Base-by-base conservation (phyloP, 2,888 invertebrate species). In the Diarsia mendica region DNA sequence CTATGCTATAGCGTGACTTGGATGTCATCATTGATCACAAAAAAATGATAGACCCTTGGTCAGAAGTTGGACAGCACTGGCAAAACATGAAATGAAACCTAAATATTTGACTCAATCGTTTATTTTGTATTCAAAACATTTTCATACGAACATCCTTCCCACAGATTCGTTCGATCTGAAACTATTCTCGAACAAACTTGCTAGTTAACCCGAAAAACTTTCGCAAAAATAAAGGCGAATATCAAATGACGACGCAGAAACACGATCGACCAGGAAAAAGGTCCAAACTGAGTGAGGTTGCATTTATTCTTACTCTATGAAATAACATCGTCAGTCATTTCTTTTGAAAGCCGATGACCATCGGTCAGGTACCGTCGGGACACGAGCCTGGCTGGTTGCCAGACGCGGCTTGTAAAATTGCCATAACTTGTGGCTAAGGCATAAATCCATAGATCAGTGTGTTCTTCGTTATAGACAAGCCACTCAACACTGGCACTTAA, bases 301-400 rank as follows among this genome's bases (percentile, higher is more conserved):
- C 85, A 83, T 89, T 89, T 89, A 83, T 80, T 77, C 75, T 79
- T 85, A 81, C 86, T 86, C 87, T 88, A 75, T 83, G 75, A 87
- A 86, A 87, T 87, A 89, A 85, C 86, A 89, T 90, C 90, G 86
- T 91, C 77, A 86, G 88, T 91, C 90, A 91, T 88, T 88, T 87
- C 86, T 84, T 87, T 87, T 90, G 86, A 87, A 91, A 85, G 63
- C 39, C 71, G 75, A 83, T 81, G 73, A 75, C 70, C 78, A 84
- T 79, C 77, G 83, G 72, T 82, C 83, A 82, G 70, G 51, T 58
- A 82, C 77, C 67, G 53, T 44, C 49, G 63, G 60, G 63, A 80
- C 74, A 75, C 61, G 65, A 33, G 60, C 51, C 63, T 86, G 85
- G 85, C 80, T 33, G 44, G 18, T 70, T 71, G 77, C 85, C 85